phyloP scores from a whole-genome alignment of 1,140 invertebrate genomes.

The Vanessa atalanta region DNA sequence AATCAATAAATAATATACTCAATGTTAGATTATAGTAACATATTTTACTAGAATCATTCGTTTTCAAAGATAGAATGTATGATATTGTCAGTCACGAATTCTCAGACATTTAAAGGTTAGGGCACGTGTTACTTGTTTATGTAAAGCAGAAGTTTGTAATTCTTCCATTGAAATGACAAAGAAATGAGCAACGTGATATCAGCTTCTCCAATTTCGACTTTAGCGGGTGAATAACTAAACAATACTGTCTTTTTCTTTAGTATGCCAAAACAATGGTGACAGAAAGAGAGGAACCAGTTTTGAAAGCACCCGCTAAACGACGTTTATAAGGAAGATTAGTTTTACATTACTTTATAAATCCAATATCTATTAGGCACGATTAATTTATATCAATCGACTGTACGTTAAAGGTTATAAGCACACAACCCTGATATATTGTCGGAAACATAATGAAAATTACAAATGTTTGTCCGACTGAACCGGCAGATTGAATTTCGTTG shows the following conservation, averaged over 20 bases:
- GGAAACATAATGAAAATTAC: conserved; percentile 32
- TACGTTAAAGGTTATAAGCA: conserved; percentile 20
- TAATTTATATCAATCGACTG: conserved; percentile 19
- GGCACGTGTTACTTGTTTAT: conserved; percentile 13
- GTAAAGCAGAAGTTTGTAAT: conserved; percentile 15
- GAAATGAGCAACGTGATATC: too few species aligned
- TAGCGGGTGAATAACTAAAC: too few species aligned
- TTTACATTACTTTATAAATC: not conserved
- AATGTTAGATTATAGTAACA: not conserved
- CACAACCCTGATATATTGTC: conserved; percentile 45
- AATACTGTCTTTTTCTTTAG: too few species aligned
- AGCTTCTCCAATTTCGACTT: too few species aligned
- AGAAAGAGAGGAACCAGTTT: too few species aligned
- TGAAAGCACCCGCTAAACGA: too few species aligned
- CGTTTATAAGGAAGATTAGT: not conserved
- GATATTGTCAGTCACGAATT: conserved; percentile 33
- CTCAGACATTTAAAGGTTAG: conserved; percentile 34
- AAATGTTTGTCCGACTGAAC: conserved; percentile 25
- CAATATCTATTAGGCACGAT: not conserved
- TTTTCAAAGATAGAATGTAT: conserved; percentile 17
- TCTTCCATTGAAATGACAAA: too few species aligned
- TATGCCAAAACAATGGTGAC: too few species aligned
- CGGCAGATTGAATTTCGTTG: conserved; percentile 13
- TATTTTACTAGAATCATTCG: not conserved
- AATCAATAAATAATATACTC: not conserved